Conservation (phyloP, 2,888 invertebrate species). For the Junonia oenone region DNA sequence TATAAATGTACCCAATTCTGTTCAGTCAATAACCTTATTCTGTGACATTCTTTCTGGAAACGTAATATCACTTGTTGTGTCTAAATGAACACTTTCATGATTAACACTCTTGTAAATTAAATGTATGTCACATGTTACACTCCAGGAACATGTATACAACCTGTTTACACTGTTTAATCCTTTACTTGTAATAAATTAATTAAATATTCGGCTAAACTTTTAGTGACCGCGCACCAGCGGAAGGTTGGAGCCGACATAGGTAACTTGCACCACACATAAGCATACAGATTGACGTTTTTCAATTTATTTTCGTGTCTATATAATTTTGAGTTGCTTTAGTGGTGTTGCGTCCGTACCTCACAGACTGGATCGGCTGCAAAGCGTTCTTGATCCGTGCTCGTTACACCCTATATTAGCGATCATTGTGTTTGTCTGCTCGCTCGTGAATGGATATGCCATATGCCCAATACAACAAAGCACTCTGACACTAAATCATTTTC, state of each 20-base stretch:
- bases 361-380: slow-evolving; percentile 77
- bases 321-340: slow-evolving; percentile 79
- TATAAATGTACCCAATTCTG: slow-evolving; percentile 22
- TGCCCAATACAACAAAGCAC: slow-evolving; percentile 63
- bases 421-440: slow-evolving; percentile 79
- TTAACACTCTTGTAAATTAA: slow-evolving; percentile 41
- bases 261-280: slow-evolving; percentile 81
- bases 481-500: slow-evolving; percentile 64
- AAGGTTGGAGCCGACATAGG: slow-evolving; percentile 85
- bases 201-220: slow-evolving; percentile 75
- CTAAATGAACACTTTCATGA: slow-evolving; percentile 46
- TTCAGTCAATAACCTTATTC: slow-evolving; percentile 42
- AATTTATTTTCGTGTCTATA: slow-evolving; percentile 77
- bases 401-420: slow-evolving; percentile 71
- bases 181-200: slow-evolving; percentile 69
- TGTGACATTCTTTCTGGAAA: slow-evolving; percentile 79
- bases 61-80: slow-evolving; percentile 54
- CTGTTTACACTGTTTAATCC: slow-evolving; percentile 50
- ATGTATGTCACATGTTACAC: slow-evolving; percentile 55
- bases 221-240: slow-evolving; percentile 86
- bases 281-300: slow-evolving; percentile 77
- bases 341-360: slow-evolving; percentile 79
- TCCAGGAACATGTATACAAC: slow-evolving; percentile 53
- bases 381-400: slow-evolving; percentile 76
- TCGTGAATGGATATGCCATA: slow-evolving; percentile 55